These are phyloP conservation scores for Oenanthe melanoleuca DNA, from an alignment of 2,113 vertebrate species.

Conservation along the genomic window DNA sequence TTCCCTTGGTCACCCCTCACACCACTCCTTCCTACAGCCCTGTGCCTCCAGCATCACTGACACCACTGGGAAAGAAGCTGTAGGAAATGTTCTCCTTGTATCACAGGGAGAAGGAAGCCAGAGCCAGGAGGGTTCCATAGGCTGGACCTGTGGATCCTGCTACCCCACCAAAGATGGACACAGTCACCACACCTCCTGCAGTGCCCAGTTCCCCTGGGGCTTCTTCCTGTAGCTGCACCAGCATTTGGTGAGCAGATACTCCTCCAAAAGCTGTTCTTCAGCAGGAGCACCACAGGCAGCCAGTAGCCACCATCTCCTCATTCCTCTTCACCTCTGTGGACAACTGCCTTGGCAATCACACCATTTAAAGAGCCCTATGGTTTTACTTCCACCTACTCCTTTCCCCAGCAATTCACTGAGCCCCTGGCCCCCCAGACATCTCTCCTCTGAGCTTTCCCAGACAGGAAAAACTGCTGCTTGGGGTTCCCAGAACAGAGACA, in stretches of 20 bases:
- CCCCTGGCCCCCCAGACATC: not conserved
- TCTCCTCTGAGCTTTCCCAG: not conserved
- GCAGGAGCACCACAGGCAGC: not conserved
- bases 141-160: not conserved
- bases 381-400: not conserved
- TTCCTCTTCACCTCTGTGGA: not conserved
- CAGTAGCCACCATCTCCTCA: not conserved
- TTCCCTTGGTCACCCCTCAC: not conserved
- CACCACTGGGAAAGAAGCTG: not conserved
- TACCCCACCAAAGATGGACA: not conserved
- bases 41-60: not conserved
- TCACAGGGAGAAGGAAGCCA: not conserved
- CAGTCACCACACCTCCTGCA: not conserved
- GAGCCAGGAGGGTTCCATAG: not conserved
- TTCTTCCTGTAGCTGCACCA: not conserved
- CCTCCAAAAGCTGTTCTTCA: not conserved
- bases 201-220: not conserved
- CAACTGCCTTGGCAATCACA: not conserved
- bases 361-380: rapidly evolving
- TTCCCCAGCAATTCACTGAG: not conserved
- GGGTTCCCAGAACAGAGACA: not conserved
- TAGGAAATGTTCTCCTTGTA: not conserved
- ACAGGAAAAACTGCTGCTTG: not conserved
- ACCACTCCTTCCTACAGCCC: not conserved
- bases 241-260: not conserved